Evolutionary conservation across 1,140 invertebrate genomes (phyloP), one percentile per base, ranked within the genome.

Genomic region (Tribolium madens): DNA sequence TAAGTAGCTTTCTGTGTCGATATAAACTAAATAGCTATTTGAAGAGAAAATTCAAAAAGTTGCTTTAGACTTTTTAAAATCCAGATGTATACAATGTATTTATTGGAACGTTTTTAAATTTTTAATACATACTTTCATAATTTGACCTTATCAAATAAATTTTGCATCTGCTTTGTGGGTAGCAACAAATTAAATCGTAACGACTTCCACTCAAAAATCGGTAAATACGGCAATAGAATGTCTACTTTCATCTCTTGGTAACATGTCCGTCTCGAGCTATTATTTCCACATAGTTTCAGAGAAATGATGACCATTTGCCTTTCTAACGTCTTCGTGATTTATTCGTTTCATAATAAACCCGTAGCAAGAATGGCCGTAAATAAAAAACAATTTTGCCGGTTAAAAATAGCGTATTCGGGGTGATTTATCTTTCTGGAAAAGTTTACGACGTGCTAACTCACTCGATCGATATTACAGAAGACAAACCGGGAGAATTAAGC

Each of bases 391-490:
- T 64, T 64, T 64, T 26, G 31, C 26, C 57, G 21, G 18, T 64
- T 14, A 64, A 64, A 64, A 64, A 64, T 64, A 18, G 57, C 57
- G 57, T 26, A 64, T 64, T 64, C 57, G 10, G n/a, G 36, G 57
- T 64, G 57, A 64, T 64, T 64, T 64, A 64, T 64, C 57, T 64
- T 64, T 26, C 57, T n/a, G 57, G 57, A 64, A 64, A 64, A 64
- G 57, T 64, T 64, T 64, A 64, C 57, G 57, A 64, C 57, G 57
- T 64, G 57, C 57, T 64, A 64, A 64, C 57, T 64, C 26, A 31
- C 57, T 26, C 18, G 57, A 64, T 64, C 57, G 57, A 64, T 64
- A 33, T 21, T 13, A 13, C 57, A 12, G 52, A 57, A 57, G 52
- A 57, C 52, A 31, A 64, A 64, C 57, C 57, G 21, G 21, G 21